These are phyloP conservation scores for Odiellus spinosus DNA, from an alignment of 2,888 invertebrate species.

Conservation along the genomic window DNA sequence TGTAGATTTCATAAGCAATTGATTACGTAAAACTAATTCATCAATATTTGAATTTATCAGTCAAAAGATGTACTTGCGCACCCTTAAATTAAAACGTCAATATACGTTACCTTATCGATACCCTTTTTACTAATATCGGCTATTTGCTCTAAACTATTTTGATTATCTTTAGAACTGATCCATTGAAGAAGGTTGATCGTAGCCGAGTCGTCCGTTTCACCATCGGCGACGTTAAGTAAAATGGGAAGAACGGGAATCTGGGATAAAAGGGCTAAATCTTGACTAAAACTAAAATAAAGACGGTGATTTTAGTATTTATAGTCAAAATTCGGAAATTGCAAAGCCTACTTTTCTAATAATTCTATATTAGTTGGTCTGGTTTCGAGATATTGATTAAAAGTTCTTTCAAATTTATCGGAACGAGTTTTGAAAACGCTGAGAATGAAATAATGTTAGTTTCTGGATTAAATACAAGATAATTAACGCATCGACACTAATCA, in stretches of 20 bases:
- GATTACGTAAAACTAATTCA: too few species aligned
- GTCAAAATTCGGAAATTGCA: too few species aligned
- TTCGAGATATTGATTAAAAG: slow-evolving; percentile 53
- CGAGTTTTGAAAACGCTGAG: slow-evolving; percentile 50
- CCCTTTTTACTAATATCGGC: slow-evolving; percentile 59
- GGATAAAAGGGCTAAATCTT: slow-evolving; percentile 54
- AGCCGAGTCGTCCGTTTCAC: not conserved
- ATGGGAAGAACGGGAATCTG: slow-evolving; percentile 69
- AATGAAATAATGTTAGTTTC: not conserved
- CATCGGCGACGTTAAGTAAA: slow-evolving; percentile 36
- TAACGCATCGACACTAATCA: too few species aligned
- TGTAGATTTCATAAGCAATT: too few species aligned
- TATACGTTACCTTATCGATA: not conserved
- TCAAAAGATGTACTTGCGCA: too few species aligned
- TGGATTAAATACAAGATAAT: too few species aligned
- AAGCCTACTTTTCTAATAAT: slow-evolving; percentile 36
- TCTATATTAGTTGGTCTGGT: slow-evolving; percentile 52
- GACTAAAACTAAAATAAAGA: slow-evolving; percentile 40
- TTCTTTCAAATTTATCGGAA: slow-evolving; percentile 52
- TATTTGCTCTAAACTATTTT: slow-evolving; percentile 56
- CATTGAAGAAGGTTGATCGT: slow-evolving; percentile 55
- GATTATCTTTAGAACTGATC: slow-evolving; percentile 59
- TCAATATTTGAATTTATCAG: too few species aligned
- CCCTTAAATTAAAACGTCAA: too few species aligned
- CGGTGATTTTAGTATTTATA: not conserved